Conservation (phyloP, 1,140 invertebrate genomes). For the Drosophila lacteicornis region DNA sequence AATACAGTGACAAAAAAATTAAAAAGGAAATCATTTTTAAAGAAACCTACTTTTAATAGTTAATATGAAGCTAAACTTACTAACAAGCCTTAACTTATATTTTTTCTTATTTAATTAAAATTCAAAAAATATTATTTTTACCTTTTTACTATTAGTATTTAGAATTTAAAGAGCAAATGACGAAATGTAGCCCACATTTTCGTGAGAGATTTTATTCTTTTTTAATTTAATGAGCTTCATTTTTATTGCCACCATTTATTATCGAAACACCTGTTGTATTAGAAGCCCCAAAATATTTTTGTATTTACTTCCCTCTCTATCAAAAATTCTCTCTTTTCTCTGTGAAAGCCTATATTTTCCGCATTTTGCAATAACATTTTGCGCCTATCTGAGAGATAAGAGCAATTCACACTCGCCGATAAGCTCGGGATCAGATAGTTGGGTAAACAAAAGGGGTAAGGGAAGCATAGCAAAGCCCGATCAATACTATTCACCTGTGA, state of each 20-base stretch:
- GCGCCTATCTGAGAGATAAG: constrained; percentile 15
- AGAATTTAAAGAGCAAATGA: neutral
- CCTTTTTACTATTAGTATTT: no score
- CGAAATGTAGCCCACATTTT: neutral
- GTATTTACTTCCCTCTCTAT: neutral
- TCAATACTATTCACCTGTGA: constrained; percentile 35
- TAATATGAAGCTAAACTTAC: no score
- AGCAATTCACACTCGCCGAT: constrained; percentile 1
- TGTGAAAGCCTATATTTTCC: neutral
- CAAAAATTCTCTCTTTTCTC: neutral
- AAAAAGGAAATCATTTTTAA: neutral
- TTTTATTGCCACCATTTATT: neutral
- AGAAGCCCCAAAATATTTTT: neutral
- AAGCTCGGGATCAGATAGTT: constrained; percentile 25
- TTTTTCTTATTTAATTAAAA: no score
- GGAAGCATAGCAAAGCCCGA: constrained; percentile 10
- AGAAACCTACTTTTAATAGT: no score
- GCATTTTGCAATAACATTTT: neutral
- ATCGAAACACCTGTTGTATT: neutral
- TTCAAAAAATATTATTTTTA: neutral
- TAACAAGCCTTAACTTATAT: no score
- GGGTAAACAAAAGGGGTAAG: constrained; percentile 34
- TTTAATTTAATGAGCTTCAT: neutral
- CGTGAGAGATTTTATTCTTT: neutral
- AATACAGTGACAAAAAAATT: neutral